Percentiles rank a stretch among this genome's conserved stretches.
These are phyloP conservation scores for Drosophila subpulchrella DNA, from an alignment of 1,140 invertebrate species.

Conservation along the genomic window DNA sequence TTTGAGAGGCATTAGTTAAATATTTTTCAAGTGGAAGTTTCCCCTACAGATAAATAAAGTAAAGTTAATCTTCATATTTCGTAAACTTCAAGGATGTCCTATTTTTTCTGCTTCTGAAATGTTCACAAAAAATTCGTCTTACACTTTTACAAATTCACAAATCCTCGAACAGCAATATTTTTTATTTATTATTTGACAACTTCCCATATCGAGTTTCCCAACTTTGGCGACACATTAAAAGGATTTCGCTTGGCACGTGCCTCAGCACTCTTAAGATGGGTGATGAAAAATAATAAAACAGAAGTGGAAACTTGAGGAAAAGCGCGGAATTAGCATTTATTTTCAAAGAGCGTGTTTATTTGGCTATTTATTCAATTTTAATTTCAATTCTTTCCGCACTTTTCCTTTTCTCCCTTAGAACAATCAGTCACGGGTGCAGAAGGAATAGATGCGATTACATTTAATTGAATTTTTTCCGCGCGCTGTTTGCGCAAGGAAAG, in stretches of 20 bases:
- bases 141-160: background rate
- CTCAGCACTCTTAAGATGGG: slow-evolving; percentile 19
- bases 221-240: slow-evolving; percentile 76
- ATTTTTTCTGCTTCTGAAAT: too few relatives aligned
- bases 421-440: slow-evolving; percentile 69
- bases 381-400: slow-evolving; percentile 40
- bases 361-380: slow-evolving; percentile 79
- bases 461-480: slow-evolving; percentile 74
- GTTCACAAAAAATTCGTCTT: background rate
- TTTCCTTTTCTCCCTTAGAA: slow-evolving; percentile 1
- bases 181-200: slow-evolving; percentile 20
- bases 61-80: too few relatives aligned
- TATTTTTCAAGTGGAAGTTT: too few relatives aligned
- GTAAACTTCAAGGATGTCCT: too few relatives aligned
- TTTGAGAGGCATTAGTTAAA: too few relatives aligned
- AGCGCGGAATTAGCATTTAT: slow-evolving; percentile 71
- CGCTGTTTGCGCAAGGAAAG: slow-evolving; percentile 43
- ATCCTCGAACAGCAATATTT: slow-evolving; percentile 4
- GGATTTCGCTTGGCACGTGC: slow-evolving; percentile 72
- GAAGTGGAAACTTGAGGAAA: slow-evolving; percentile 65
- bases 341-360: slow-evolving; percentile 75
- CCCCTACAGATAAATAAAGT: too few relatives aligned
- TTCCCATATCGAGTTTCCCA: slow-evolving; percentile 41
- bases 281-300: slow-evolving; percentile 17
- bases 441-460: slow-evolving; percentile 78